A percentile compares a stretch with the other conserved stretches of the same genome.
phyloP scores from a whole-genome alignment of 2,113 vertebrate genomes.

The Hylia prasina region DNA sequence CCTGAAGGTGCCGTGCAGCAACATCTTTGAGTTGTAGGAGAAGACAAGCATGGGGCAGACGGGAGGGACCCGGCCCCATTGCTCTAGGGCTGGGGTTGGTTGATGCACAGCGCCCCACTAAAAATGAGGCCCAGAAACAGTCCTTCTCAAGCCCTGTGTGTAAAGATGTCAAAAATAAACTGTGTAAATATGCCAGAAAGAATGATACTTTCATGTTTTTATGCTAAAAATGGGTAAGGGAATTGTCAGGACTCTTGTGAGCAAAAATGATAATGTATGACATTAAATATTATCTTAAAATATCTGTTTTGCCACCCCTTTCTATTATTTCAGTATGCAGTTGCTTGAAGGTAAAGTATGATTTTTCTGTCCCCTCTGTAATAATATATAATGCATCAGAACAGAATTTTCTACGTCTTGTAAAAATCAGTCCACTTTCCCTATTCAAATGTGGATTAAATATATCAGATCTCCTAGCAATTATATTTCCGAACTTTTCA shows the following conservation, averaged over 20 bases:
- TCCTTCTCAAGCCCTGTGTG: not conserved
- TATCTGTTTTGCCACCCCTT: constrained; percentile 5
- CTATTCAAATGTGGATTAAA: constrained; percentile 44
- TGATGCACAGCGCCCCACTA: not conserved
- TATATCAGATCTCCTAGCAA: constrained; percentile 72
- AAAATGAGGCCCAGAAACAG: not conserved
- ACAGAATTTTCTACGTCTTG: constrained; percentile 66
- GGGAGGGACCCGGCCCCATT: not conserved
- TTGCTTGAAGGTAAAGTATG: constrained; percentile 60
- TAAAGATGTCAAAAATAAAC: not conserved
- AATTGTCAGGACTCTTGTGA: constrained; percentile 31
- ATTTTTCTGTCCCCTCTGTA: constrained; percentile 70
- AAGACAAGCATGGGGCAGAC: not conserved
- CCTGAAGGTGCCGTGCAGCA: not conserved
- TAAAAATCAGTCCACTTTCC: constrained; percentile 34
- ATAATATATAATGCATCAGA: constrained; percentile 59
- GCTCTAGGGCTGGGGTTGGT: not conserved
- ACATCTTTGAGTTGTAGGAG: constrained; percentile 18
- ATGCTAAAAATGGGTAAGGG: not conserved
- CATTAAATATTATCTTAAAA: constrained; percentile 24
- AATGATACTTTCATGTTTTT: not conserved
- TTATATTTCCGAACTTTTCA: constrained; percentile 74
- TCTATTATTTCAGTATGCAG: constrained; percentile 67
- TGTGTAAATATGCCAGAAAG: constrained; percentile 15
- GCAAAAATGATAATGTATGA: constrained; percentile 4